Conservation (phyloP, 2,888 invertebrate species). For the Plebejus argus region DNA sequence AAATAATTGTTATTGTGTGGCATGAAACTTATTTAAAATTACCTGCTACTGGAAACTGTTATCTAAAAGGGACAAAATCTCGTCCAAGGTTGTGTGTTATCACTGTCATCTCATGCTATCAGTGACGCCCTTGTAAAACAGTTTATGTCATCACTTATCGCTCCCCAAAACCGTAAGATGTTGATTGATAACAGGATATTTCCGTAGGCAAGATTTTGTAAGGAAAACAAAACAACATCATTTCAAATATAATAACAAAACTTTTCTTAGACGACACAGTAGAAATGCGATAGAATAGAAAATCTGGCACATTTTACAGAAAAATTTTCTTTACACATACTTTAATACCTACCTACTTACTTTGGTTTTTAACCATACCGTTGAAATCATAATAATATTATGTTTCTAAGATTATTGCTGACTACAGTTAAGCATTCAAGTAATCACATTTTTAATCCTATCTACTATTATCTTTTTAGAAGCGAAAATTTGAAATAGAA, state of each 20-base stretch:
- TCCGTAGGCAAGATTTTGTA: neutral
- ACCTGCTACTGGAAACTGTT: neutral
- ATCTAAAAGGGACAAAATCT: neutral
- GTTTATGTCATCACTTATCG: conserved; percentile 46
- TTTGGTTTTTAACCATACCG: too few relatives aligned
- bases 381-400: too few relatives aligned
- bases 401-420: neutral
- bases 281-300: too few relatives aligned
- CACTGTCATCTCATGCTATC: conserved; percentile 56
- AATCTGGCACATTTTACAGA: too few relatives aligned
- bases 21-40: neutral
- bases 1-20: too few relatives aligned
- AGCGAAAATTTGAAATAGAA: neutral
- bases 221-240: neutral
- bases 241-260: neutral
- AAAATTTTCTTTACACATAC: too few relatives aligned
- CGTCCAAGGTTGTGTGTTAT: conserved; percentile 58
- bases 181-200: conserved; percentile 37
- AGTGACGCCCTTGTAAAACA: conserved; percentile 48
- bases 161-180: conserved; percentile 33
- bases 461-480: too few relatives aligned
- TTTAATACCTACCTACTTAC: too few relatives aligned
- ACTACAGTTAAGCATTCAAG: neutral
- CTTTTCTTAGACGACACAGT: too few relatives aligned
- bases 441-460: neutral